These are phyloP conservation scores for Macrophya alboannulata DNA, from an alignment of 2,888 invertebrate species.

Conservation along the genomic window DNA sequence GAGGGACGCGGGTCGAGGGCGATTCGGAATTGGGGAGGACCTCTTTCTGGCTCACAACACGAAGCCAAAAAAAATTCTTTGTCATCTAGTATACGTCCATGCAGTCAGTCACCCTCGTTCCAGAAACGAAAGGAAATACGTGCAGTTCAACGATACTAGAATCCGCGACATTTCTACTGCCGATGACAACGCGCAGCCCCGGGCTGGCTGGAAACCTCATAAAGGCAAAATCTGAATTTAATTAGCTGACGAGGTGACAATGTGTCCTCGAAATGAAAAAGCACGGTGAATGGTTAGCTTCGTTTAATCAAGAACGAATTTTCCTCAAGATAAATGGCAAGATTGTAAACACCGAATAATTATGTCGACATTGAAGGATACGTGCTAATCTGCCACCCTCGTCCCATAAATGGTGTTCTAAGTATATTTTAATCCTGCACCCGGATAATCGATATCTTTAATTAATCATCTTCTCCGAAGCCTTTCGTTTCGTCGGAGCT, in stretches of 20 bases:
- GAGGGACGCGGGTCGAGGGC: conserved; percentile 15
- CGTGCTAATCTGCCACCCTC: neutral
- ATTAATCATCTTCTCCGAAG: conserved; percentile 42
- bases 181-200: conserved; percentile 29
- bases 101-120: conserved; percentile 30
- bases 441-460: conserved; percentile 44
- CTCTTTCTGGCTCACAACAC: neutral
- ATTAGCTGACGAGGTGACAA: conserved; percentile 19
- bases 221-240: conserved; percentile 26
- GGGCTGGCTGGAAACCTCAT: conserved; percentile 31
- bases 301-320: conserved; percentile 1
- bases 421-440: neutral
- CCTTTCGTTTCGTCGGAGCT: conserved; percentile 64
- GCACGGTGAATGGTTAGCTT: neutral
- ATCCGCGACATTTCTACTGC: neutral
- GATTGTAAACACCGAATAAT: neutral
- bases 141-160: conserved; percentile 13
- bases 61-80: conserved; percentile 25
- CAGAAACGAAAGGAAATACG: neutral
- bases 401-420: neutral
- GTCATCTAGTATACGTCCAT: neutral
- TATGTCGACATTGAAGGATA: neutral
- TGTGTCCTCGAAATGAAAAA: neutral
- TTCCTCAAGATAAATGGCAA: neutral
- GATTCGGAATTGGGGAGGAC: conserved; percentile 1